Evolutionary conservation across 2,797 vertebrate genomes (phyloP), one percentile per base, ranked within the genome.

Genomic region (Macropus fuliginosus): DNA sequence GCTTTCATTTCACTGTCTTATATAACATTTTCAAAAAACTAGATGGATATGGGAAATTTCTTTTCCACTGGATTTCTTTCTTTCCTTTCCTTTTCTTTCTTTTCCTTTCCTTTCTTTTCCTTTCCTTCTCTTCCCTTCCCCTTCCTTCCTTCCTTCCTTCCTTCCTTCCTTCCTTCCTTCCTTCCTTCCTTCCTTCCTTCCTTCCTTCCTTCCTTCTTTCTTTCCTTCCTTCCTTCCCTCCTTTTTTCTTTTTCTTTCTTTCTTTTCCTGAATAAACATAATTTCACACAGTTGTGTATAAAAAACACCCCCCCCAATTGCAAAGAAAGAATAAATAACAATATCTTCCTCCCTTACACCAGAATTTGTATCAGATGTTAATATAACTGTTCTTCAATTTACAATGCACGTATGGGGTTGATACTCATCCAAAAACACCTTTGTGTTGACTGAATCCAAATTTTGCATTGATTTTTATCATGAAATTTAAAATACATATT

Each of bases 121-220:
- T 74, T n/a, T 40, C 59, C 52, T 52, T 66, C 11, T 4, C 59
- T 34, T 1, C 3, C 34, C n/a, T 16, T 8, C 28, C 27, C 8
- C 27, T 57, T 24, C 56, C 52, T 52, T 52, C 50, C 4, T 52
- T 52, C 50, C 50, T 52, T 52, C 50, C 4, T 59, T 3, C 13
- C 57, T 62, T 29, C 14, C 57, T 59, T 3, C 2, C 11, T 34
- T 21, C 9, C 5, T 40, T 40, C 12, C 5, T 14, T 11, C 29
- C 13, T 11, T 4, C 3, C 31, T 13, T 13, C 11, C 13, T 31
- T 1, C 16, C 10, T 5, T 59, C 10, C 12, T 13, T 27, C 56
- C 24, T 8, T 24, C 56, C 27, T 4, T 16, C 12, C 5, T 4
- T 10, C 11, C 13, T 10, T 4, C 3, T 13, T 4, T 13, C 2